A percentile compares a stretch with the other conserved stretches of the same genome.
Conservation (phyloP, 2,888 invertebrate genomes). For the Sphaeridia pumilis region DNA sequence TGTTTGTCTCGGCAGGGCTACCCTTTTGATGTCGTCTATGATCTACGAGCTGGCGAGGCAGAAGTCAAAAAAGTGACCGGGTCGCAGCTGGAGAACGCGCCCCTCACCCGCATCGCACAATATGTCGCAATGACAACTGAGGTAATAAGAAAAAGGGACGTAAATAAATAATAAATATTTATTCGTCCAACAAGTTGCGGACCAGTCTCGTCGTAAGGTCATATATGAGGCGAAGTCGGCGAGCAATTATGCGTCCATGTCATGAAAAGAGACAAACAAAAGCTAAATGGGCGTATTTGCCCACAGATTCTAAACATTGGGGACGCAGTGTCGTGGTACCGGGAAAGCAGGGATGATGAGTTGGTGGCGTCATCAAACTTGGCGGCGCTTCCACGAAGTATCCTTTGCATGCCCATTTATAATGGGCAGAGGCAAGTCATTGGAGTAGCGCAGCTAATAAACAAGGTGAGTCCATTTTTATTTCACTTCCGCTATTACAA, state of each 20-base stretch:
- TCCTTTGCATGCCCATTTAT: constrained; percentile 84
- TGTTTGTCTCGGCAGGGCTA: constrained; percentile 37
- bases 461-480: constrained; percentile 59
- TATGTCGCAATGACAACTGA: constrained; percentile 74
- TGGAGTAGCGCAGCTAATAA: constrained; percentile 83
- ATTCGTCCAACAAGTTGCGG: too few relatives aligned
- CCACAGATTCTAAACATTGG: constrained; percentile 78
- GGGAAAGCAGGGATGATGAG: constrained; percentile 40
- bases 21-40: constrained; percentile 74
- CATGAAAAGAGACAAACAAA: too few relatives aligned
- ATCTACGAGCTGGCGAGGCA: constrained; percentile 58
- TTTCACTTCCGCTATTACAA: too few relatives aligned
- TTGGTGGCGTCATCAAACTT: constrained; percentile 13
- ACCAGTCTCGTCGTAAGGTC: too few relatives aligned
- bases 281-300: too few relatives aligned
- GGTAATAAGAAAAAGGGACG: constrained; percentile 39
- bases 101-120: constrained; percentile 66
- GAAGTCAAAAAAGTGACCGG: constrained; percentile 52
- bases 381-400: constrained; percentile 52
- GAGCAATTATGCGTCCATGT: too few relatives aligned
- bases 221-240: too few relatives aligned
- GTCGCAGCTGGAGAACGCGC: constrained; percentile 53
- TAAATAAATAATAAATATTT: too few relatives aligned
- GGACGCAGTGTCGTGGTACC: constrained; percentile 69
- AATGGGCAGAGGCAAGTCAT: constrained; percentile 80